Base-by-base conservation (phyloP, 2,797 vertebrate species). In the Garrulus glandarius region DNA sequence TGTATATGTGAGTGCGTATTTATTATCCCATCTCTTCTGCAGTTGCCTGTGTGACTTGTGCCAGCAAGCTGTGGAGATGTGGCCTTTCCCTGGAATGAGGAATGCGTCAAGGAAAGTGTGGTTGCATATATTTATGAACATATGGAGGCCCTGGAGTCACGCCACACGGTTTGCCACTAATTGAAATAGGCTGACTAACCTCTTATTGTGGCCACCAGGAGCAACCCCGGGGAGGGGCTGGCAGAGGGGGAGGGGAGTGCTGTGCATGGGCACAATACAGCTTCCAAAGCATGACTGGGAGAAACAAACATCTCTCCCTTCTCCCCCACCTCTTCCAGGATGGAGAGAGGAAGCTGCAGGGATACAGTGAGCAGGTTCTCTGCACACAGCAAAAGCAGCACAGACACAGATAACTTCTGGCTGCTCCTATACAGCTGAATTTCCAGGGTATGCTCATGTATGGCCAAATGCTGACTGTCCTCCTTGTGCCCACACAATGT, bases 91-190 rank as follows among this genome's bases (percentile, higher is more conserved):
- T 95, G 96, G 97, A 96, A 97, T 95, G 94, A 96, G 96, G 91
- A 93, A 94, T 94, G 87, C 88, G 91, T 97, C 97, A 97, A 98
- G 98, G 97, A 98, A 98, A 98, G 97, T 96, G 97, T 23, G 90
- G 96, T 95, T 96, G 91, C 78, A 47, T 96, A 65, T 95, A 87
- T 81, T 89, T 81, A 94, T 70, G 96, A 97, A 93, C 94, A 96
- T 92, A 89, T 39, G 92, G 97, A 96, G 77, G 84, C 87, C 63
- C 75, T 71, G 94, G 97, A 96, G 93, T 82, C 95, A 95, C 32
- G 91, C 97, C 95, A 91, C 95, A 96, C 21, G 49, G 94, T 83
- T 97, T 96, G 96, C 96, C 64, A 87, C 83, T 50, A 89, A 95
- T 97, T 89, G 96, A 95, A 96, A 94, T 95, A 92, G 85, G 96